phyloP scores from a whole-genome alignment of 2,797 vertebrate species.

The Gadopsis bispinosus region DNA sequence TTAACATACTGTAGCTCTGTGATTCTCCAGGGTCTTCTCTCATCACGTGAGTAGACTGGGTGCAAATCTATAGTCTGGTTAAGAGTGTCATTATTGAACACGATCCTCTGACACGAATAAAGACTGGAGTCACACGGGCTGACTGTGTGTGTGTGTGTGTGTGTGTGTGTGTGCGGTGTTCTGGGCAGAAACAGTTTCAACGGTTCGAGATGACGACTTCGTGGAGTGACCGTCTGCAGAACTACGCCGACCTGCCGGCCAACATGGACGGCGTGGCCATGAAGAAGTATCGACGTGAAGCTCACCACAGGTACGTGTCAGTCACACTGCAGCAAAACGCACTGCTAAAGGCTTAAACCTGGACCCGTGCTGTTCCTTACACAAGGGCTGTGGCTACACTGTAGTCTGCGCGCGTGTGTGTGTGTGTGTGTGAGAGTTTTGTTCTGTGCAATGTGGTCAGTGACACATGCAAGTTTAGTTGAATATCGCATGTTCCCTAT shows the following conservation, averaged over 20 bases:
- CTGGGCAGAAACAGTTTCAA: slow-evolving; percentile 34
- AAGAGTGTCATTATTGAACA: not conserved
- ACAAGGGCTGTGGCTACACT: not conserved
- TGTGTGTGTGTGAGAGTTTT: not conserved
- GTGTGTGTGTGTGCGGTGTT: not conserved
- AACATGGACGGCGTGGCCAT: slow-evolving; percentile 95
- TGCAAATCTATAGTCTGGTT: not conserved
- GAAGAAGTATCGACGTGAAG: slow-evolving; percentile 97
- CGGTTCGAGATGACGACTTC: slow-evolving; percentile 91
- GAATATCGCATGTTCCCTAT: not conserved
- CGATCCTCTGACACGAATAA: not conserved
- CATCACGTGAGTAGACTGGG: not conserved
- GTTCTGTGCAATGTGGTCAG: not conserved
- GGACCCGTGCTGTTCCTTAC: not conserved
- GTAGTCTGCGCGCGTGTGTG: not conserved
- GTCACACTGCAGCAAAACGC: not conserved
- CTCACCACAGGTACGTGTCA: slow-evolving; percentile 90
- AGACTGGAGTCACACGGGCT: not conserved
- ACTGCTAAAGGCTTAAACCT: not conserved
- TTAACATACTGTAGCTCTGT: not conserved
- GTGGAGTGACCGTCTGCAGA: slow-evolving; percentile 97
- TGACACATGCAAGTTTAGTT: not conserved
- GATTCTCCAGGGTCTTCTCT: not conserved
- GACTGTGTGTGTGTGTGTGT: not conserved
- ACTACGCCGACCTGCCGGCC: slow-evolving; percentile 93